A percentile compares a stretch with the other conserved stretches of the same genome.
phyloP scores from a whole-genome alignment of 2,888 invertebrate species.

The Eilema griseolum region DNA sequence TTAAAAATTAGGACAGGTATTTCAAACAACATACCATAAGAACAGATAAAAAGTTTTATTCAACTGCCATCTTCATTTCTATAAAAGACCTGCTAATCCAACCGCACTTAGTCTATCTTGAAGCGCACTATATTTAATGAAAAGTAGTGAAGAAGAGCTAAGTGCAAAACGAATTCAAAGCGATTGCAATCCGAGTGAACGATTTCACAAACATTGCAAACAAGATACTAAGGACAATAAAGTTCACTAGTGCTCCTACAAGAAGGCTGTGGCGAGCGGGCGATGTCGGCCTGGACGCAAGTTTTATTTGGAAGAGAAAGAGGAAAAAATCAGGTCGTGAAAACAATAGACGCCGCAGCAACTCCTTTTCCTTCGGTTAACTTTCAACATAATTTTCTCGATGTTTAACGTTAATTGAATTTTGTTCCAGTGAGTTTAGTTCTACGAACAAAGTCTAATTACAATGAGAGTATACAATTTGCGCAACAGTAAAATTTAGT shows the following conservation, averaged over 20 bases:
- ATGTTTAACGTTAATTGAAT: constrained; percentile 47
- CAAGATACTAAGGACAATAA: constrained; percentile 51
- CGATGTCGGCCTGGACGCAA: constrained; percentile 45
- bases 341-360: constrained; percentile 47
- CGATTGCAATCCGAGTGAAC: constrained; percentile 38
- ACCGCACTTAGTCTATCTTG: not conserved
- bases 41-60: not conserved
- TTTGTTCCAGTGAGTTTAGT: constrained; percentile 21
- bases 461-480: constrained; percentile 6
- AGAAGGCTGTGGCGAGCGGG: constrained; percentile 39
- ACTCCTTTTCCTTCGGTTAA: constrained; percentile 37
- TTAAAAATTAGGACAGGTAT: not conserved
- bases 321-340: constrained; percentile 43
- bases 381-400: constrained; percentile 44
- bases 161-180: constrained; percentile 48
- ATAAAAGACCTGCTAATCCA: not conserved
- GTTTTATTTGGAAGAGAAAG: constrained; percentile 46
- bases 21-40: not conserved
- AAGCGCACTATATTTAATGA: constrained; percentile 26
- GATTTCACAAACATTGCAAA: constrained; percentile 50
- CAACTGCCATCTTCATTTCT: not conserved
- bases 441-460: constrained; percentile 16
- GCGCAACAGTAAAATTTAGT: not conserved
- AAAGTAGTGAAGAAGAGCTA: constrained; percentile 31
- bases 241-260: constrained; percentile 43